phyloP scores from a whole-genome alignment of 1,140 invertebrate genomes.

The Cyphomyrmex costatus region DNA sequence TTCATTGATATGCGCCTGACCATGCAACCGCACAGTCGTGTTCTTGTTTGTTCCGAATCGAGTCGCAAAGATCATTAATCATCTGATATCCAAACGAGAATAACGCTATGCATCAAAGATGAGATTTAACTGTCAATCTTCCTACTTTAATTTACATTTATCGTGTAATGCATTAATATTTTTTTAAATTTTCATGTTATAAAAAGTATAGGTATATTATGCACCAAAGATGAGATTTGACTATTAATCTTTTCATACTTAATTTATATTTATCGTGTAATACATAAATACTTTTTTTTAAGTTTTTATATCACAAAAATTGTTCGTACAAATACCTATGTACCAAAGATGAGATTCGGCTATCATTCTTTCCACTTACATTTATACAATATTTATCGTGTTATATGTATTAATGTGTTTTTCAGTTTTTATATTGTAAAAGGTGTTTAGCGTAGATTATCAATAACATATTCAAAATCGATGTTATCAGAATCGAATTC shows the following conservation, averaged over 20 bases:
- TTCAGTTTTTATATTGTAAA: too few relatives aligned
- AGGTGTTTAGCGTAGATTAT: neutral
- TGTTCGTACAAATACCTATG: neutral
- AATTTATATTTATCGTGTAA: neutral
- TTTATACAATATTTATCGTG: too few relatives aligned
- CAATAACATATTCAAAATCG: neutral
- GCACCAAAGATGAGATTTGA: neutral
- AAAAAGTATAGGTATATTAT: neutral
- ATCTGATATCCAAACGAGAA: slow-evolving; percentile 7
- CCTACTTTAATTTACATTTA: neutral
- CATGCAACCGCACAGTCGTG: neutral
- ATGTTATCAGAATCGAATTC: neutral
- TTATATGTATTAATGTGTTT: too few relatives aligned
- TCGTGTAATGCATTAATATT: neutral
- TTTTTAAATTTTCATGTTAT: neutral
- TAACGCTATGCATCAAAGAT: neutral
- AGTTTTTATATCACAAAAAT: neutral
- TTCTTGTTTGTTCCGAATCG: slow-evolving; percentile 9
- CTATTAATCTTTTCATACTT: neutral
- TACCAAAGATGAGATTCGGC: neutral
- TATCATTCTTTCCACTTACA: neutral
- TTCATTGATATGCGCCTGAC: slow-evolving; percentile 25
- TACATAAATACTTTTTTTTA: neutral
- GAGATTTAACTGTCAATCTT: neutral
- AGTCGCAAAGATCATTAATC: slow-evolving; percentile 15